Evolutionary conservation across 1,140 invertebrate genomes (phyloP), one percentile per base, ranked within the genome.

Genomic region (Philaenus spumarius): DNA sequence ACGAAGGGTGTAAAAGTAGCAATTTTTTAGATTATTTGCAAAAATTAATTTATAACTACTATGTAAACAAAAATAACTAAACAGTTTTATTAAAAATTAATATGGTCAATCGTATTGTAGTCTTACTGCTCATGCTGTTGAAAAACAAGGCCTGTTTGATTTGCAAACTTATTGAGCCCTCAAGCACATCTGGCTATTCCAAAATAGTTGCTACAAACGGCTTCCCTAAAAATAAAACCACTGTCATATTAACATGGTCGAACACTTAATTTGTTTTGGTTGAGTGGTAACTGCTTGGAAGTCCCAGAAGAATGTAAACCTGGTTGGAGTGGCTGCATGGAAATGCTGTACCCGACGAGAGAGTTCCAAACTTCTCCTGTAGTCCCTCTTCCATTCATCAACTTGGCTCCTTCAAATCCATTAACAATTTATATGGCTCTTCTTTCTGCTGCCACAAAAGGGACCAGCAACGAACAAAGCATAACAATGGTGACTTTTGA

Each of bases 121-220:
- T n/a, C n/a, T n/a, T n/a, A n/a, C n/a, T n/a, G n/a, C n/a, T n/a
- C n/a, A n/a, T n/a, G n/a, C n/a, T n/a, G n/a, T 46, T 46, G 9
- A 46, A 11, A 17, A 46, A 17, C n/a, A 15, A 7, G 9, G 22
- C 22, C 4, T 50, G n/a, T 50, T 50, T 50, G 47, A 3, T 50
- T 4, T 50, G 17, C 7, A 50, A 50, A 50, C 47, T 26, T 26
- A 50, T 22, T 19, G 47, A 26, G 47, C 47, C 22, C 47, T 15
- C 15, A 50, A n/a, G 15, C 15, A n/a, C n/a, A n/a, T n/a, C n/a
- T n/a, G n/a, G n/a, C n/a, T n/a, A n/a, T n/a, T n/a, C n/a, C n/a
- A n/a, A 54, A 54, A 40, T 54, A 54, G 52, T 54, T n/a, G 52
- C 52, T 54, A 54, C 35, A 54, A 24, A 54, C 52, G 37, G 26